Conservation (phyloP, 2,113 vertebrate genomes). For the Hippolais icterina region DNA sequence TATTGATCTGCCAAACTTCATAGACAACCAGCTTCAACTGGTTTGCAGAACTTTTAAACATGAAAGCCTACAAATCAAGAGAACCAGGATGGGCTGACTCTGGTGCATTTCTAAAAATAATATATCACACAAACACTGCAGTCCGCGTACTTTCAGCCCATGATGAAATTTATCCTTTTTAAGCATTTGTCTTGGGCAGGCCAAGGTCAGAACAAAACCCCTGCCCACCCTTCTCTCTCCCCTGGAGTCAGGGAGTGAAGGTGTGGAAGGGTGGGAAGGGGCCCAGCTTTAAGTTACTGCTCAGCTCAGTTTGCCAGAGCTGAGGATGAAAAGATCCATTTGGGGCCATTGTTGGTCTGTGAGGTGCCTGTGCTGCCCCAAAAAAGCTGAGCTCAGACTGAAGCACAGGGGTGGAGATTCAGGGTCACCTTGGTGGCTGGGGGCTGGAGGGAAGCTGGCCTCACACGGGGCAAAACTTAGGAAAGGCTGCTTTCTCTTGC, state of each 20-base stretch:
- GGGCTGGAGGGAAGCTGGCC: neutral
- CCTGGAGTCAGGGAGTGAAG: neutral
- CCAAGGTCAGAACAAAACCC: neutral
- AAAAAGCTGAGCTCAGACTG: accelerated
- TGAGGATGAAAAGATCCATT: neutral
- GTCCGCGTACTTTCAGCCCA: neutral
- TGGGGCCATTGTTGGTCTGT: neutral
- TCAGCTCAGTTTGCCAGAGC: neutral
- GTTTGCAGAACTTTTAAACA: neutral
- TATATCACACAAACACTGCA: neutral
- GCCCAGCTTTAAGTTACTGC: neutral
- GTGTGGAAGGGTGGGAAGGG: accelerated
- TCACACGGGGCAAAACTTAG: accelerated
- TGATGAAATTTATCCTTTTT: neutral
- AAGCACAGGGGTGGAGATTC: accelerated
- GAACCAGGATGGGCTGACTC: neutral
- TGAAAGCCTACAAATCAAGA: neutral
- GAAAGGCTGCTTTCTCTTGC: neutral
- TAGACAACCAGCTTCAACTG: neutral
- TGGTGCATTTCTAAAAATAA: neutral
- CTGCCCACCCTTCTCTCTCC: neutral
- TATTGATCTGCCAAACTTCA: neutral
- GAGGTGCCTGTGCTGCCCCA: neutral
- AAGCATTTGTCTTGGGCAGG: neutral
- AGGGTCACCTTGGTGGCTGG: too few relatives aligned